These are phyloP conservation scores for Furnarius figulus DNA, from an alignment of 2,113 vertebrate species.

Conservation along the genomic window DNA sequence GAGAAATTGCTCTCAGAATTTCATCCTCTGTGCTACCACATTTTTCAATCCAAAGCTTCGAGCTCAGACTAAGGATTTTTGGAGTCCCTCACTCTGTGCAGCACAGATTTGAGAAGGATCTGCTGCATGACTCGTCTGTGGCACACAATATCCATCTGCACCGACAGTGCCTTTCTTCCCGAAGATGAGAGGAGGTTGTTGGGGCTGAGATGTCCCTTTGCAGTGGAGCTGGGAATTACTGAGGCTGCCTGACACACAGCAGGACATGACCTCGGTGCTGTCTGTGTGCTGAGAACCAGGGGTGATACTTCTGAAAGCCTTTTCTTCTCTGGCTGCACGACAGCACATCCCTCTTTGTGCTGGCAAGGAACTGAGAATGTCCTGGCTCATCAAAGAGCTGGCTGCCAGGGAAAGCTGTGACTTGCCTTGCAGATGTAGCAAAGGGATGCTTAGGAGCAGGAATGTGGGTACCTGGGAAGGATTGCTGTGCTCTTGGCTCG, in stretches of 20 bases:
- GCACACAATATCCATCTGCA: neutral
- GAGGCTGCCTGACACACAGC: constrained; percentile 49
- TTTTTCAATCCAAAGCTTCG: neutral
- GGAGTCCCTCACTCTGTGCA: neutral
- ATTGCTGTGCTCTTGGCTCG: neutral
- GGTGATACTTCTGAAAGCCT: constrained; percentile 13
- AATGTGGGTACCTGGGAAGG: neutral
- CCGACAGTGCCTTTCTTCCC: neutral
- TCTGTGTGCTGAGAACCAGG: neutral
- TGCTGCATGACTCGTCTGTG: neutral
- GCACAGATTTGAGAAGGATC: neutral
- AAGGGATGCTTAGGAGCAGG: neutral
- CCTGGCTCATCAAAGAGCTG: neutral
- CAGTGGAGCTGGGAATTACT: constrained; percentile 22
- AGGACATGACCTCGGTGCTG: neutral
- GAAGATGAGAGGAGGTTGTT: neutral
- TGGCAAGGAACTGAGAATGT: neutral
- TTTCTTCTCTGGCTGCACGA: neutral
- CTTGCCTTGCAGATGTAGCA: neutral
- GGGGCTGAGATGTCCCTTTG: neutral
- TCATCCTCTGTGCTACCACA: neutral
- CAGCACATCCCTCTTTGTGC: neutral
- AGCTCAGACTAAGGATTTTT: neutral
- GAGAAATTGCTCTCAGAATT: neutral
- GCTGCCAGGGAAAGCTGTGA: neutral